Percentiles rank a stretch among this genome's conserved stretches.
phyloP scores from a whole-genome alignment of 2,888 invertebrate species.

The Mythimna pallens region DNA sequence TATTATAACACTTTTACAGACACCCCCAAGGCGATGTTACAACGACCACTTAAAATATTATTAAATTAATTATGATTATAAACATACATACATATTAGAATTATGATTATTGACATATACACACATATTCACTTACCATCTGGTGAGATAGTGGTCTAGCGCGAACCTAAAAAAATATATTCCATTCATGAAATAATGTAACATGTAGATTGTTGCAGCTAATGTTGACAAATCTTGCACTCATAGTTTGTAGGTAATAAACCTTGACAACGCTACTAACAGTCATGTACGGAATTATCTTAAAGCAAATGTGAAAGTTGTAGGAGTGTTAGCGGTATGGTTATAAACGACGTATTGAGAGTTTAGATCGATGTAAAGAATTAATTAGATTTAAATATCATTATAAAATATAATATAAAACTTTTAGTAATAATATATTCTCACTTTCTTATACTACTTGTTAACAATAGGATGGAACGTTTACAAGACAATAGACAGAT shows the following conservation, averaged over 20 bases:
- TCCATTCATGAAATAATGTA: slow-evolving; percentile 1
- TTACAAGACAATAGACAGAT: background rate
- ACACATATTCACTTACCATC: too few relatives aligned
- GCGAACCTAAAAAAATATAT: background rate
- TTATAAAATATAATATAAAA: background rate
- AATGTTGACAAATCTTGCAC: slow-evolving; percentile 40
- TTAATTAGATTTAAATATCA: background rate
- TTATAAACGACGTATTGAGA: background rate
- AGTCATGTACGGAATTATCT: slow-evolving; percentile 19
- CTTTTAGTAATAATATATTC: background rate
- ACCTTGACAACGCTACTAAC: slow-evolving; percentile 37
- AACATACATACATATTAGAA: too few relatives aligned
- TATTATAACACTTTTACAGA: too few relatives aligned
- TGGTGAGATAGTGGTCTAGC: too few relatives aligned
- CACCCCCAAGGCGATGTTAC: too few relatives aligned
- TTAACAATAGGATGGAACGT: background rate
- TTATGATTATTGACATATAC: too few relatives aligned
- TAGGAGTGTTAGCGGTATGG: background rate
- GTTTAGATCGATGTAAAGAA: background rate
- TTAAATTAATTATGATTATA: too few relatives aligned
- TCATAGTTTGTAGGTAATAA: slow-evolving; percentile 27
- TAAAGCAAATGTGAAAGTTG: slow-evolving; percentile 47
- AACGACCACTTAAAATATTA: too few relatives aligned
- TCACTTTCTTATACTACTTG: slow-evolving; percentile 8
- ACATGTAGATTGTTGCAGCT: background rate